phyloP scores from a whole-genome alignment of 2,797 vertebrate species.

The Alfaro cultratus region DNA sequence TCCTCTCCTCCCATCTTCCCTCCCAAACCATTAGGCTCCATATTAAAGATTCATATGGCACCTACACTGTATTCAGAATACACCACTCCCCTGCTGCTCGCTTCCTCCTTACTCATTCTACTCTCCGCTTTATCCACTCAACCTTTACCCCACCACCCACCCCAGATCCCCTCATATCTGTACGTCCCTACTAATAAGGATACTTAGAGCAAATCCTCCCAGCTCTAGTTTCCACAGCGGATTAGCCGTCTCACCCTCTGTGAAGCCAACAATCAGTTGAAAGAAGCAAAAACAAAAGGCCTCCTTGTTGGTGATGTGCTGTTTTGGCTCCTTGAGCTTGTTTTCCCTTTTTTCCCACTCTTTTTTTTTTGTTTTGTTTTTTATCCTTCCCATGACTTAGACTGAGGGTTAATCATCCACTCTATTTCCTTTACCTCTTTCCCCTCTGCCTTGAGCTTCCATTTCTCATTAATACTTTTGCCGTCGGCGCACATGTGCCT shows the following conservation, averaged over 20 bases:
- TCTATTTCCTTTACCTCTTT: conserved; percentile 37
- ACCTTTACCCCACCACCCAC: conserved; percentile 22
- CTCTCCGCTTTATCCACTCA: conserved; percentile 52
- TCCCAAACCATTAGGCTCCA: conserved; percentile 69
- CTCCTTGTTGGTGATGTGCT: conserved; percentile 65
- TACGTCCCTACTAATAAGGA: conserved; percentile 80
- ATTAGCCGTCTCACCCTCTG: conserved; percentile 76
- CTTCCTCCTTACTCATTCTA: conserved; percentile 59
- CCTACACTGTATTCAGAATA: conserved; percentile 62
- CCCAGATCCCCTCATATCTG: conserved; percentile 48
- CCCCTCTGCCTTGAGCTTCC: conserved; percentile 43
- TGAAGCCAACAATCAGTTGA: conserved; percentile 72
- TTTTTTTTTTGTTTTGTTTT: conserved; percentile 10
- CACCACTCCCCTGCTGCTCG: conserved; percentile 49
- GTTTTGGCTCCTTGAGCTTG: conserved; percentile 60
- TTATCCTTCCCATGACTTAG: conserved; percentile 33
- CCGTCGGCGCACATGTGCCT: conserved; percentile 47
- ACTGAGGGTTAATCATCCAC: conserved; percentile 36
- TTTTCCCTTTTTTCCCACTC: conserved; percentile 41
- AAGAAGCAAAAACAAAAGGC: conserved; percentile 73
- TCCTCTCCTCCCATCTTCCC: conserved; percentile 56
- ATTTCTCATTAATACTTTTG: conserved; percentile 63
- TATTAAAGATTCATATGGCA: conserved; percentile 77
- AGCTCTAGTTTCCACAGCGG: conserved; percentile 74
- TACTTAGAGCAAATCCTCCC: conserved; percentile 80